phyloP scores from a whole-genome alignment of 2,797 vertebrate genomes.

The Carduelis carduelis region DNA sequence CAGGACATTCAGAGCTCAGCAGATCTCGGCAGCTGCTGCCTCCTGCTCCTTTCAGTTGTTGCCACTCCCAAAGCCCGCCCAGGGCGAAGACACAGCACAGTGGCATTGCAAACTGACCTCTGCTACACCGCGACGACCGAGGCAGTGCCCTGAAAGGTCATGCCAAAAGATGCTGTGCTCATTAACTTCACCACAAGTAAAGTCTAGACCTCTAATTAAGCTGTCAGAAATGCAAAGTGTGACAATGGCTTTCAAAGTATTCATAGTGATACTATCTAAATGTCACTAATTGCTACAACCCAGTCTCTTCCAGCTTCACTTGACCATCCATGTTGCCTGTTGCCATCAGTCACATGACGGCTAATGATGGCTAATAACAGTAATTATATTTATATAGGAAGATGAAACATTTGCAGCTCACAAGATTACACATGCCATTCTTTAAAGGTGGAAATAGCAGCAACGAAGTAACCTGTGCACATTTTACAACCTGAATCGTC shows the following conservation, averaged over 20 bases:
- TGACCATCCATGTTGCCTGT: not conserved
- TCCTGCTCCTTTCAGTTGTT: not conserved
- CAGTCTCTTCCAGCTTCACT: not conserved
- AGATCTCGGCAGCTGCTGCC: not conserved
- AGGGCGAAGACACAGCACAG: rapidly evolving
- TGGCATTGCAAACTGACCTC: not conserved
- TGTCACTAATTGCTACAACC: not conserved
- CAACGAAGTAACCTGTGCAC: not conserved
- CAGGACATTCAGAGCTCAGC: not conserved
- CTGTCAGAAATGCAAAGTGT: not conserved
- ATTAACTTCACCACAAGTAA: constrained; percentile 10
- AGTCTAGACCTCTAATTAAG: constrained; percentile 29
- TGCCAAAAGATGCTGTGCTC: not conserved
- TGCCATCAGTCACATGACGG: not conserved
- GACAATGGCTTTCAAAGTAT: not conserved
- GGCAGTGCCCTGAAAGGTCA: not conserved
- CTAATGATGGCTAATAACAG: not conserved
- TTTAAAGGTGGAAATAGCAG: not conserved
- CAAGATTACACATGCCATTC: not conserved
- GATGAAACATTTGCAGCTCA: not conserved
- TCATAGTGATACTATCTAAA: not conserved
- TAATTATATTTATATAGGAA: not conserved
- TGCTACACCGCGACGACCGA: not conserved
- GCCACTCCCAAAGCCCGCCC: not conserved
- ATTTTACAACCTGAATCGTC: not conserved